Evolutionary conservation across 2,888 invertebrate species (phyloP).

Genomic region (Ectobius pallidus): DNA sequence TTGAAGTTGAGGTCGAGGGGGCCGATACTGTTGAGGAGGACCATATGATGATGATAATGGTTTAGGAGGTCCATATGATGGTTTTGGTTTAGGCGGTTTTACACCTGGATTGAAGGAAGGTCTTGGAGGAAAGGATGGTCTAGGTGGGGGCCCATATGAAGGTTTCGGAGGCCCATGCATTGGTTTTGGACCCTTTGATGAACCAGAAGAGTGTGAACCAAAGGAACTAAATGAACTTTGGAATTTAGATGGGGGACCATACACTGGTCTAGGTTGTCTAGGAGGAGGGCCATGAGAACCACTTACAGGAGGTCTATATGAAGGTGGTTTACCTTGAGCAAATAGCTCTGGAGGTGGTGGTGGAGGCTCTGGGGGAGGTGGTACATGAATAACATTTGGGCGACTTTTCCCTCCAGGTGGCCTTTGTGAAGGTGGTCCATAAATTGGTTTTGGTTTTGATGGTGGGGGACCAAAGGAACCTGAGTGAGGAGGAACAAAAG

Average conservation of each 20-base stretch:
- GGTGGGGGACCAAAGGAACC: not conserved
- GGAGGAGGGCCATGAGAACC: slow-evolving; percentile 22
- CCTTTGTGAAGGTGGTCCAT: slow-evolving; percentile 3
- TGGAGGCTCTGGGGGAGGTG: slow-evolving; percentile 46
- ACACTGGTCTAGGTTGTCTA: not conserved
- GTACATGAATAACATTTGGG: slow-evolving; percentile 50
- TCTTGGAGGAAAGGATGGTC: slow-evolving; percentile 75
- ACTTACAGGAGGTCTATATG: slow-evolving; percentile 18
- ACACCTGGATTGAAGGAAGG: slow-evolving; percentile 52
- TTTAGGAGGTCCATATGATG: slow-evolving; percentile 44
- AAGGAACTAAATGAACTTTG: slow-evolving; percentile 47
- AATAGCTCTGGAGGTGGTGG: slow-evolving; percentile 37
- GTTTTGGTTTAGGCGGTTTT: slow-evolving; percentile 36
- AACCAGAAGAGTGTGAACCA: slow-evolving; percentile 38
- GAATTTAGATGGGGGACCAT: not conserved
- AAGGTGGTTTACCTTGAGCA: slow-evolving; percentile 8
- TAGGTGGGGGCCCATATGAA: slow-evolving; percentile 52
- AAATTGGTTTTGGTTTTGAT: slow-evolving; percentile 12
- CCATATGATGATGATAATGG: slow-evolving; percentile 35
- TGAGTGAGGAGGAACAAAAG: not conserved
- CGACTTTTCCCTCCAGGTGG: slow-evolving; percentile 43
- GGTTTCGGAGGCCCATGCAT: slow-evolving; percentile 47
- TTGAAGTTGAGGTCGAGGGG: slow-evolving; percentile 26
- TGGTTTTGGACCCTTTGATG: slow-evolving; percentile 42
- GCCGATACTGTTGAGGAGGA: slow-evolving; percentile 46